phyloP scores from a whole-genome alignment of 2,113 vertebrate genomes.

The Psophia crepitans region DNA sequence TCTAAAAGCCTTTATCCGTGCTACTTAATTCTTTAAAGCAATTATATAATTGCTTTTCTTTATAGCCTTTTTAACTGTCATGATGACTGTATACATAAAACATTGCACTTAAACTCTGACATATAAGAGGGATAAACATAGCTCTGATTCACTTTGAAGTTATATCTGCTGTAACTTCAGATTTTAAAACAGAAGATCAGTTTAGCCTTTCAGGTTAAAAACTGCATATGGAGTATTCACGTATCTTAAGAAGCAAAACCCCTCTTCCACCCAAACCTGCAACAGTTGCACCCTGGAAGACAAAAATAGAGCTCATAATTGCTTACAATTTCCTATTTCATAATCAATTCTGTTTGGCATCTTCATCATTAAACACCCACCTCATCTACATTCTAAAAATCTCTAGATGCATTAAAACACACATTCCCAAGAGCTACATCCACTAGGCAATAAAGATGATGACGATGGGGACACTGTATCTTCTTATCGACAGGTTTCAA shows the following conservation, averaged over 20 bases:
- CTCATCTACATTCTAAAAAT: conserved; percentile 17
- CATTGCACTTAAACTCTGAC: conserved; percentile 78
- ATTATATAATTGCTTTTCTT: conserved; percentile 78
- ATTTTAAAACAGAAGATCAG: conserved; percentile 50
- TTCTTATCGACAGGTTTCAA: background rate
- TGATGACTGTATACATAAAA: conserved; percentile 77
- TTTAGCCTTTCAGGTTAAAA: conserved; percentile 38
- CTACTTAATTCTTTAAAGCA: conserved; percentile 75
- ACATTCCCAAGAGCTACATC: background rate
- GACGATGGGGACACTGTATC: background rate
- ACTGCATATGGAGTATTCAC: background rate
- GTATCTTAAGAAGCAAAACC: background rate
- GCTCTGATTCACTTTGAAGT: conserved; percentile 72
- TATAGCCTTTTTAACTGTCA: conserved; percentile 76
- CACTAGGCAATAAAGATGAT: background rate
- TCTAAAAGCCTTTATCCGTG: conserved; percentile 68
- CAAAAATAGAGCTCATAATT: background rate
- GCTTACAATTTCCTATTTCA: background rate
- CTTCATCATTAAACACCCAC: conserved; percentile 56
- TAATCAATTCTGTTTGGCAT: conserved; percentile 10
- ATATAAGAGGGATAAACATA: conserved; percentile 74
- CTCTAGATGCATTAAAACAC: conserved; percentile 18
- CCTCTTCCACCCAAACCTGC: background rate
- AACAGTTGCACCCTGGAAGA: background rate
- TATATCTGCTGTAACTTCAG: conserved; percentile 49